A percentile compares a stretch with the other conserved stretches of the same genome.
These are phyloP conservation scores for Erethizon dorsatum DNA, from an alignment of 2,797 vertebrate genomes.

Conservation along the genomic window DNA sequence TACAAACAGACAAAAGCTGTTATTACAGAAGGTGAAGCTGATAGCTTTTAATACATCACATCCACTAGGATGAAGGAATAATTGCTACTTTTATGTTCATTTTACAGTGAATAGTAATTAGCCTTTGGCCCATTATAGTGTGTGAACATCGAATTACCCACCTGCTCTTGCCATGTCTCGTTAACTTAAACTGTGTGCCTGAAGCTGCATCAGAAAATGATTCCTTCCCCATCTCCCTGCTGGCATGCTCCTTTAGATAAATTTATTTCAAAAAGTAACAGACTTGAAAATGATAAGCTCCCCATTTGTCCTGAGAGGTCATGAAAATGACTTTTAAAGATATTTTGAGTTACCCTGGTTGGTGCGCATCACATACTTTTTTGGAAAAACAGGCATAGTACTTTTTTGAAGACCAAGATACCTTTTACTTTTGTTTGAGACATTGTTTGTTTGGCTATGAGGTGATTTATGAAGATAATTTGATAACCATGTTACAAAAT, in stretches of 20 bases:
- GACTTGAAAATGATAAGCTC: background rate
- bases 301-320: background rate
- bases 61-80: conserved; percentile 91
- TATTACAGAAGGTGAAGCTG: conserved; percentile 88
- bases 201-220: conserved; percentile 72
- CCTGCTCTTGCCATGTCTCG: conserved; percentile 79
- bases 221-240: background rate
- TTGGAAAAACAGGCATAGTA: conserved; percentile 61
- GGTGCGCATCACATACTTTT: background rate
- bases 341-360: background rate
- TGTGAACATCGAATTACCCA: conserved; percentile 83
- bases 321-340: conserved; percentile 40
- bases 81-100: conserved; percentile 89
- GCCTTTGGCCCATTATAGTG: conserved; percentile 85
- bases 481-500: conserved; percentile 82
- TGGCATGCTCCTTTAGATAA: background rate
- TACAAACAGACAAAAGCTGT: conserved; percentile 84
- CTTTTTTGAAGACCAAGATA: conserved; percentile 31
- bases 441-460: conserved; percentile 79
- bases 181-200: conserved; percentile 83
- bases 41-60: conserved; percentile 90
- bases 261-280: conserved; percentile 63
- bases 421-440: conserved; percentile 72
- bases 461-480: conserved; percentile 83
- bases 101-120: conserved; percentile 88